Base-by-base conservation (phyloP, 2,888 invertebrate species). In the Spilarctia lutea region DNA sequence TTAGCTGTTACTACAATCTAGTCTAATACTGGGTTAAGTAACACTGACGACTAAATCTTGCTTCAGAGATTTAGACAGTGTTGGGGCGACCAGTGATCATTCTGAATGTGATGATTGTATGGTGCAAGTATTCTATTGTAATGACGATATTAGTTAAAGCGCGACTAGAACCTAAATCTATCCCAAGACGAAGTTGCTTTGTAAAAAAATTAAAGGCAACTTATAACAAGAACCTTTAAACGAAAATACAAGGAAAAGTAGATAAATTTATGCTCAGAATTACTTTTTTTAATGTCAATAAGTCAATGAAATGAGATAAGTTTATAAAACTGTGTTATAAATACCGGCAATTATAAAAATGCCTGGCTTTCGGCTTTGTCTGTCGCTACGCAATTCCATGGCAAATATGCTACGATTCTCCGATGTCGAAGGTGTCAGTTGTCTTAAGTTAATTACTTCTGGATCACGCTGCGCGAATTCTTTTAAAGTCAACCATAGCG, bases 261-360 rank as follows among this genome's bases (percentile, higher is more conserved):
- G 11, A n/a, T 8, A 52, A 52, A 52, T 7, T 20, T 52, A 8
- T 52, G 48, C 24, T 52, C 24, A 10, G 52, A 24, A 10, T 56
- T 0, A 56, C 8, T 20, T 52, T 56, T 52, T 56, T 56, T n/a
- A 1, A 24, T n/a, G n/a, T n/a, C n/a, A n/a, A 4, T 42, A 27
- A 42, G 2, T 16, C 18, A 30, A 27, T 30, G 30, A 68, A 68
- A n/a, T 20, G 8, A 68, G 33, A 45, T 6, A 30, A 33, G 11
- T 3, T 39, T 18, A 10, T 30, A 39, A 30, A 10, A 24, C 13
- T 20, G 27, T 39, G 13, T 56, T 27, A 7, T 20, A 33, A 18
- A 65, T 83, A 94, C 95, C 93, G 87, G 93, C 95, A 76, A 95
- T 84, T 20, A 96, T 85, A 18, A 95, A 90, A 80, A 96, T 94